Conservation (phyloP, 1,140 invertebrate genomes). For the Temnothorax nylanderi region DNA sequence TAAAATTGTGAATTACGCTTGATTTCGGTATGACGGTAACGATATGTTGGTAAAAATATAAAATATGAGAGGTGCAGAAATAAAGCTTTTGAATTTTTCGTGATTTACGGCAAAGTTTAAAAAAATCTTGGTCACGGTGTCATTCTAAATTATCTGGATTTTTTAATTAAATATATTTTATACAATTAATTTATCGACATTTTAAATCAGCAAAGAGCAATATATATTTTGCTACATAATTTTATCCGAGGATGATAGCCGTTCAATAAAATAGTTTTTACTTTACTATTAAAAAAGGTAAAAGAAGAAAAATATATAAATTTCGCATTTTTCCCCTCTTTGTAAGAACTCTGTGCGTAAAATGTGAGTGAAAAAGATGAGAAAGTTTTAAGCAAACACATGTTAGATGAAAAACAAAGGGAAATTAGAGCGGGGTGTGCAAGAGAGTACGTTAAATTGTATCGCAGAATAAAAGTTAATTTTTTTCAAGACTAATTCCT, state of each 20-base stretch:
- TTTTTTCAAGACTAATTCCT: neutral
- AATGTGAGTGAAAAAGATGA: neutral
- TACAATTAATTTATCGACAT: neutral
- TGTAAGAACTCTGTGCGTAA: neutral
- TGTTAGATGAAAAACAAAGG: neutral
- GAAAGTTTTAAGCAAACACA: neutral
- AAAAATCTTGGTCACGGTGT: neutral
- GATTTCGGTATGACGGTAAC: neutral
- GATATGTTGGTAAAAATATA: neutral
- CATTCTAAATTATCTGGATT: neutral
- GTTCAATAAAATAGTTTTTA: neutral
- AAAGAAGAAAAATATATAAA: neutral
- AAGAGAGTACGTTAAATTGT: neutral
- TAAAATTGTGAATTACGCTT: constrained; percentile 9
- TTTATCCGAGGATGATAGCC: neutral
- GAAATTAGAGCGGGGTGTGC: neutral
- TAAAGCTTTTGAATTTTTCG: neutral
- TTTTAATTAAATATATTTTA: neutral
- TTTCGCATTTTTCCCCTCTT: neutral
- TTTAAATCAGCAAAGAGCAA: neutral
- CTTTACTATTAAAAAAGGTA: neutral
- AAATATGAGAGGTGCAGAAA: neutral
- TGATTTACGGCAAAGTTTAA: neutral
- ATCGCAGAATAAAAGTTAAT: neutral
- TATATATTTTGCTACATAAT: neutral